phyloP scores from a whole-genome alignment of 2,888 invertebrate species.

The Nemotelus nigrinus region DNA sequence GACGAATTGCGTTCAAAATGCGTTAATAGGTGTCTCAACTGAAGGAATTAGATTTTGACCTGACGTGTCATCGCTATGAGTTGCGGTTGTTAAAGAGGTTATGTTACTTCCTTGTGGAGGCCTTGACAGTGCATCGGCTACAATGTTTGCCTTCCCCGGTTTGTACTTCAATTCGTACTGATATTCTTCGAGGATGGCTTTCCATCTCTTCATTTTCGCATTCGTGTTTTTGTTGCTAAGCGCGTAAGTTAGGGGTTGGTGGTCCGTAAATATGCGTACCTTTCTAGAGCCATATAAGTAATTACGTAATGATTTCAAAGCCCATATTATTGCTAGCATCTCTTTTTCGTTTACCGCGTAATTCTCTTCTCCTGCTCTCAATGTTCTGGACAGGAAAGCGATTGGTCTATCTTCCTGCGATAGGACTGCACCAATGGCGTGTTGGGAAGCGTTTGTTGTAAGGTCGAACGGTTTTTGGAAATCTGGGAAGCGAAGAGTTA shows the following conservation, averaged over 20 bases:
- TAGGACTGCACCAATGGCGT: neutral
- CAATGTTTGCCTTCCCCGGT: conserved; percentile 9
- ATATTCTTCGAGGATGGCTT: neutral
- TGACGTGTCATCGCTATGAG: too few relatives aligned
- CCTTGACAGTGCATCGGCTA: neutral
- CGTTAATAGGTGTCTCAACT: too few relatives aligned
- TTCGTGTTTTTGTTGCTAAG: neutral
- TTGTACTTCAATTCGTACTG: neutral
- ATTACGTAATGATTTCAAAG: neutral
- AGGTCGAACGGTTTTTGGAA: too few relatives aligned
- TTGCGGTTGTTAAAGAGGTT: too few relatives aligned
- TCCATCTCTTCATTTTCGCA: neutral
- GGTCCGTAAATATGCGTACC: conserved; percentile 6
- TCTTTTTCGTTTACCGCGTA: conserved; percentile 8
- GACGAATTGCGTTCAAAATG: neutral
- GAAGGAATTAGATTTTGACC: too few relatives aligned
- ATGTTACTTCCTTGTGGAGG: neutral
- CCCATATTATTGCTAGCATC: conserved; percentile 6
- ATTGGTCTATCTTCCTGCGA: neutral
- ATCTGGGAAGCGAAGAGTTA: too few relatives aligned
- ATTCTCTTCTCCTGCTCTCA: neutral
- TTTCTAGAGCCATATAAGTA: conserved; percentile 5
- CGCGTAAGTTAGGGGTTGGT: conserved; percentile 8
- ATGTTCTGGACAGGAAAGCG: conserved; percentile 1
- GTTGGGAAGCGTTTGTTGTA: neutral